Percentiles rank a stretch among this genome's conserved stretches.
phyloP scores from a whole-genome alignment of 2,113 vertebrate species.

The Corydoras sp. region DNA sequence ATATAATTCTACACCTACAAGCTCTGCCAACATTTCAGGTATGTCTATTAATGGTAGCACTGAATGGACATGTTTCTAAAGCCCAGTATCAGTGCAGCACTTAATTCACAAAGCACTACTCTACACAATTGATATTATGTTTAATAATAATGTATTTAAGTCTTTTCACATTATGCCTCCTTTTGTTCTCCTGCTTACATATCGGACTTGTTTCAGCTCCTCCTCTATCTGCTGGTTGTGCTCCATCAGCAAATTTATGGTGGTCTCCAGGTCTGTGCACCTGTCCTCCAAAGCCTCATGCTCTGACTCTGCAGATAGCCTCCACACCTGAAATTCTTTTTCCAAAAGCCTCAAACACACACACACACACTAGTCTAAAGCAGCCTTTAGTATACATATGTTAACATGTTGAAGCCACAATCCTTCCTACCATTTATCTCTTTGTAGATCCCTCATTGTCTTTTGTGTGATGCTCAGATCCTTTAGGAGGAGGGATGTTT shows the following conservation, averaged over 20 bases:
- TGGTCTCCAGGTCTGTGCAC: constrained; percentile 66
- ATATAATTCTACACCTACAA: too few relatives aligned
- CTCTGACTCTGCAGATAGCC: constrained; percentile 64
- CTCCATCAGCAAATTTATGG: constrained; percentile 61
- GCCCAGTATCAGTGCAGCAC: too few relatives aligned
- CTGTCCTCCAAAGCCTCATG: constrained; percentile 65
- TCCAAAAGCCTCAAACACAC: constrained; percentile 65
- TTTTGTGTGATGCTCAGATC: constrained; percentile 39
- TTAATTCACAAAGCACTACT: too few relatives aligned
- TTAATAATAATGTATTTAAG: background rate
- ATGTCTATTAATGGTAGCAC: too few relatives aligned
- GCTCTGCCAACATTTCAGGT: too few relatives aligned
- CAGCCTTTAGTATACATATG: background rate
- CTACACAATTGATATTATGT: too few relatives aligned
- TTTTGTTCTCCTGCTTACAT: constrained; percentile 16
- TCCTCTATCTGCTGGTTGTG: constrained; percentile 63
- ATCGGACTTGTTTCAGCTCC: constrained; percentile 56
- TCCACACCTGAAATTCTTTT: constrained; percentile 66
- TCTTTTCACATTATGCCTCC: background rate
- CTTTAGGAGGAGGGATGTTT: constrained; percentile 42
- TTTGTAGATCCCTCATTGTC: constrained; percentile 58
- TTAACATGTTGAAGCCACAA: background rate
- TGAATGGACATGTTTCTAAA: too few relatives aligned
- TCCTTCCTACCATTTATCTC: constrained; percentile 59
- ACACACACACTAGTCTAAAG: background rate